A percentile compares a stretch with the other conserved stretches of the same genome.
phyloP scores from a whole-genome alignment of 2,113 vertebrate species.

The Chiloscyllium plagiosum region DNA sequence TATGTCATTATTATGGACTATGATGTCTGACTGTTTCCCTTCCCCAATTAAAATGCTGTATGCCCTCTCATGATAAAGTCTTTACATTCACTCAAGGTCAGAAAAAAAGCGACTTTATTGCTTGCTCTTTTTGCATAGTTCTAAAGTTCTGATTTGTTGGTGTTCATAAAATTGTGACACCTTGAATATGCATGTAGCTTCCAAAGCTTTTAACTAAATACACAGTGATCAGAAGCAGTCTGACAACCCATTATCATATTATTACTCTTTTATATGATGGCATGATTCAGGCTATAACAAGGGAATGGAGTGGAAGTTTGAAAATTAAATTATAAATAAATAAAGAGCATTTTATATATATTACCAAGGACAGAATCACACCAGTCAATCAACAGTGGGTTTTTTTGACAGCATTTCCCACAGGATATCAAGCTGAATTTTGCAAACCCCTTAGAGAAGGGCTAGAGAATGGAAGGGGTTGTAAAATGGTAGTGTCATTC shows the following conservation, averaged over 20 bases:
- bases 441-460: not conserved
- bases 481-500: not conserved
- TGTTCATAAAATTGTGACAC: not conserved
- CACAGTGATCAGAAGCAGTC: not conserved
- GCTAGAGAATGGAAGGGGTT: not conserved
- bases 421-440: not conserved
- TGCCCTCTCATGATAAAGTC: not conserved
- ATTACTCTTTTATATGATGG: not conserved
- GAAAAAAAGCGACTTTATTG: not conserved
- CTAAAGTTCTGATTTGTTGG: not conserved
- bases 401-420: not conserved
- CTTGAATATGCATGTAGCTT: not conserved
- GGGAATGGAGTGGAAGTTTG: not conserved
- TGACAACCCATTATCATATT: not conserved
- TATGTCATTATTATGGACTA: no score
- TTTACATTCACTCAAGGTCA: not conserved
- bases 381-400: not conserved
- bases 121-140: not conserved
- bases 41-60: not conserved
- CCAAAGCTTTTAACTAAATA: constrained; percentile 6
- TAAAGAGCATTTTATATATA: not conserved
- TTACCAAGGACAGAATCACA: not conserved
- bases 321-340: not conserved
- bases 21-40: not conserved
- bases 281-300: not conserved